phyloP scores from a whole-genome alignment of 2,113 vertebrate species.

The Vulpes vulpes region DNA sequence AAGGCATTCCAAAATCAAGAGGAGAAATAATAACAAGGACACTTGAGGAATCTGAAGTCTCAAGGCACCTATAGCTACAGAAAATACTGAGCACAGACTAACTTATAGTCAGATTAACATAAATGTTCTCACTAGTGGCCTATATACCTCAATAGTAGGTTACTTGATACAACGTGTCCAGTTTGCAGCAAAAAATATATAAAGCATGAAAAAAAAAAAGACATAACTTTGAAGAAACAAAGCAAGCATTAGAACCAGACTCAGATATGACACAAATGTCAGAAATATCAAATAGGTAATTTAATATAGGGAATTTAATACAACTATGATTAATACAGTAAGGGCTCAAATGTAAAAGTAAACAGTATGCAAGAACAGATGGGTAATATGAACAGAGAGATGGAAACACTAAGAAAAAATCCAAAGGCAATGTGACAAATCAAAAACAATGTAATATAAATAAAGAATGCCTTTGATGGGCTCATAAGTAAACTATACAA shows the following conservation, averaged over 20 bases:
- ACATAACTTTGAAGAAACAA: background rate
- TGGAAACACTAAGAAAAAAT: background rate
- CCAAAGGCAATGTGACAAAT: background rate
- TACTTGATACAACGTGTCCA: background rate
- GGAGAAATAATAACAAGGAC: background rate
- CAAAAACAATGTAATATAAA: background rate
- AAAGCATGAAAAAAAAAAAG: background rate
- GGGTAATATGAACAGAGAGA: background rate
- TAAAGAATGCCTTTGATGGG: background rate
- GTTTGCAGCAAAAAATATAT: background rate
- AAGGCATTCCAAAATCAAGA: background rate
- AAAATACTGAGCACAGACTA: background rate
- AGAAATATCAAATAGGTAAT: background rate
- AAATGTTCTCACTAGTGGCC: background rate
- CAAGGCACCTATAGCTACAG: background rate
- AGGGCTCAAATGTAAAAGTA: background rate
- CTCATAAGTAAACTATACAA: background rate
- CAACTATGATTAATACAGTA: background rate
- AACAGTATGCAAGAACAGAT: background rate
- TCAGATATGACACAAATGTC: background rate
- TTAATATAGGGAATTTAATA: background rate
- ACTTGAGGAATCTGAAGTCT: background rate
- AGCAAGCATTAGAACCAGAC: background rate
- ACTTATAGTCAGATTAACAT: background rate
- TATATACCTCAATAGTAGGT: background rate